Evolutionary conservation across 2,888 invertebrate species (phyloP), one percentile per base, ranked within the genome.

Genomic region (Amiota minor): DNA sequence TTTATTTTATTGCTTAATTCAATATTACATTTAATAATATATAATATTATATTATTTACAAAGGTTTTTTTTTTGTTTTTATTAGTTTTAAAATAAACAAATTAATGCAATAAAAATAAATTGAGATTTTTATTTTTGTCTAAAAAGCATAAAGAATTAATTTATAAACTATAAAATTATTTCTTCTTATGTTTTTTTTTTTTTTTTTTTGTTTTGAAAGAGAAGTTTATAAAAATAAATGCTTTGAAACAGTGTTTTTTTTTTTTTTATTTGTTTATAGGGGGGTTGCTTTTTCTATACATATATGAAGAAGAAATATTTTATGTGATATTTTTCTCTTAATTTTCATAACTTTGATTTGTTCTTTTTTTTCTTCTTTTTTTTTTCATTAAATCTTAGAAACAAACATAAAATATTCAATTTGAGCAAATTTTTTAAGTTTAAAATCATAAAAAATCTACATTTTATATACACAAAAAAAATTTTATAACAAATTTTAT

Each of bases 1-100:
- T 78, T 80, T 79, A 62, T 78, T 78, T 72, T 50, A 35, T 77
- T 73, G 75, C 80, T 78, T 80, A 81, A 74, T 77, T 74, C 73
- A 78, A 64, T 16, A 53, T 71, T 71, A 71, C 47, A 71, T 62
- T 71, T 71, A 71, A 49, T 23, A 14, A 16, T 68, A 49, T 70
- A 70, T 72, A 35, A 35, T 56, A 70, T 72, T 70, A 56, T 72
- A 64, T 68, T 71, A 64, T 70, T 72, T 77, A 73, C 77, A 76
- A 74, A 74, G 74, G 70, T 77, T 71, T 64, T 70, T 74, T 76
- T 72, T 59, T 59, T 46, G 62, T 68, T 62, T 71, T 71, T 70
- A 69, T 75, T 75, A 56, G 62, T 73, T 73, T 75, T 70, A 59
- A 11, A 3, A 53, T 53, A 12, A 53, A 68, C n/a, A 50, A 68